phyloP scores from a whole-genome alignment of 2,888 invertebrate species.

The Apoda limacodes region DNA sequence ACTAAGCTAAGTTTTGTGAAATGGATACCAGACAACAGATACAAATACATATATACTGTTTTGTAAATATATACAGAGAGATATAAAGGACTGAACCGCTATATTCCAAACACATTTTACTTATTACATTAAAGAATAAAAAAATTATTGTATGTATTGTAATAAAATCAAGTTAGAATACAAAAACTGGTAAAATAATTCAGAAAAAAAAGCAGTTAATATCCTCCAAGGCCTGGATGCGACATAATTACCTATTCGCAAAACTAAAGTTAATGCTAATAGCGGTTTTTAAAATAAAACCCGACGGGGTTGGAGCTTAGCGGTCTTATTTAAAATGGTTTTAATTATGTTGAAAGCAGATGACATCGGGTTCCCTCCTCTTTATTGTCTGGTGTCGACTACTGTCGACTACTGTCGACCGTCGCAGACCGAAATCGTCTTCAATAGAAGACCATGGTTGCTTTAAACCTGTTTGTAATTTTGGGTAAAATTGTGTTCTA shows the following conservation, averaged over 20 bases:
- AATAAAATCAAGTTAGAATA: no score
- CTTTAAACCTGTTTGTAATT: no score
- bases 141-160: no score
- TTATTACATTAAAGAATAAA: no score
- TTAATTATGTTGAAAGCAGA: slow-evolving; percentile 71
- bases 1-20: no score
- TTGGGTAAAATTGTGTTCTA: no score
- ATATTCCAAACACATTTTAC: no score
- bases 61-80: no score
- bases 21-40: no score
- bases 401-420: slow-evolving; percentile 22
- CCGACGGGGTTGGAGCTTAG: slow-evolving; percentile 54
- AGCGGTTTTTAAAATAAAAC: slow-evolving; percentile 67
- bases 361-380: slow-evolving; percentile 63
- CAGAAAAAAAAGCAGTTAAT: slow-evolving; percentile 65
- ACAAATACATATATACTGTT: no score
- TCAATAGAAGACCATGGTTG: slow-evolving; percentile 25
- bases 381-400: slow-evolving; percentile 46
- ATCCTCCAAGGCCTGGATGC: slow-evolving; percentile 51
- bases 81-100: no score
- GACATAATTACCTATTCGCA: slow-evolving; percentile 66
- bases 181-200: slow-evolving; percentile 65
- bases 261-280: slow-evolving; percentile 70
- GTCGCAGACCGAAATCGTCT: slow-evolving; percentile 27
- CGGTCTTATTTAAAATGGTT: slow-evolving; percentile 68